Conservation (phyloP, 2,113 vertebrate species). For the Dascyllus trimaculatus region DNA sequence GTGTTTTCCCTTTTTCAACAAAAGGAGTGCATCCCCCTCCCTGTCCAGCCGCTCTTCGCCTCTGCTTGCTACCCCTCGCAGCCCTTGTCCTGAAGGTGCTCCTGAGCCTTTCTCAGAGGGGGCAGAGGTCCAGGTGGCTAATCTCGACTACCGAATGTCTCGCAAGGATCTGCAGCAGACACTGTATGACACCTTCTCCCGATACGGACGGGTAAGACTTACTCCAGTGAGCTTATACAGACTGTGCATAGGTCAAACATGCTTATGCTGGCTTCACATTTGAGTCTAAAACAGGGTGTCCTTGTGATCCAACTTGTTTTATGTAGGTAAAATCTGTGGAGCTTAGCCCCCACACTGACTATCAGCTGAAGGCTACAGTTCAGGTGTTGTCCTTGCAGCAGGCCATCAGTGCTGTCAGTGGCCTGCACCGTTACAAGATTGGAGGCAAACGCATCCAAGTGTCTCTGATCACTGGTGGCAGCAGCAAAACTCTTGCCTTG, state of each 20-base stretch:
- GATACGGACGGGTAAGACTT: constrained; percentile 90
- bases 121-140: constrained; percentile 92
- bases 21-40: constrained; percentile 91
- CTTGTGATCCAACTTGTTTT: constrained; percentile 2
- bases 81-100: constrained; percentile 73
- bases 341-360: constrained; percentile 97
- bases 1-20: not conserved
- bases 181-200: constrained; percentile 90
- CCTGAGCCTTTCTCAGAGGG: constrained; percentile 92
- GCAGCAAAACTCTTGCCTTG: constrained; percentile 90
- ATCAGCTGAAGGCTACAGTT: constrained; percentile 93
- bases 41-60: constrained; percentile 92
- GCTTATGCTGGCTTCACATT: not conserved
- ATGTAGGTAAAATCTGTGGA: constrained; percentile 85
- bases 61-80: constrained; percentile 79
- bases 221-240: not conserved
- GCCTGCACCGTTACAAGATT: constrained; percentile 93
- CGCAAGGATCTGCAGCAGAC: constrained; percentile 95
- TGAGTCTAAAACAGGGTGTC: not conserved
- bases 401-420: constrained; percentile 92
- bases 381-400: constrained; percentile 95
- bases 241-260: not conserved
- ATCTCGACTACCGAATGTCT: constrained; percentile 95
- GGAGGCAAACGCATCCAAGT: constrained; percentile 96
- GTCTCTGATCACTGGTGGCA: constrained; percentile 90